Base-by-base conservation (phyloP, 2,888 invertebrate species). In the Dione vanillae region DNA sequence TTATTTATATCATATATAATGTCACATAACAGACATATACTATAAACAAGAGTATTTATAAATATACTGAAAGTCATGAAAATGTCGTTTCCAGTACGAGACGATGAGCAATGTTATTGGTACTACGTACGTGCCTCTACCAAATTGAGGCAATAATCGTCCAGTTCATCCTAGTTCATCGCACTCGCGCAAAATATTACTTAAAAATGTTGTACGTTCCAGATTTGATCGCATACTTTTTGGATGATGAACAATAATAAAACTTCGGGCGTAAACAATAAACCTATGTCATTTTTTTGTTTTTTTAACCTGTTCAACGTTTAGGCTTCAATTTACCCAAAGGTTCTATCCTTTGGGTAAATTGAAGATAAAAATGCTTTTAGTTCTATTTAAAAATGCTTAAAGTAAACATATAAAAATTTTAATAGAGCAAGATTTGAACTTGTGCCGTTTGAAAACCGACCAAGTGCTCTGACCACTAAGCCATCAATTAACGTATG, bases 111-210 rank as follows among this genome's bases (percentile, higher is more conserved):
- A 61, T 45, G 45, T 35, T 61, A 35, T 45, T 45, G 16, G 45
- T 61, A 27, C 27, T 27, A 27, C n/a, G 43, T 61, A 61, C 45
- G 61, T 61, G 45, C 45, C 45, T 43, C 49, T 47, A 49, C 64
- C 47, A 37, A 49, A 47, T 64, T 64, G 40, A 49, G 64, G 64
- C 49, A 64, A 64, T 64, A 51, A 64, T 64, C 64, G 64, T 37
- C 64, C 37, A 64, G 35, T 47, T 47, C 49, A 37, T 56, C 37
- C 37, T 56, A 47, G 64, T 64, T 64, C 64, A 64, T 51, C 37
- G 49, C 49, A 49, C 64, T 14, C 64, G 47, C 19, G 37, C 16
- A 19, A 64, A 64, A 47, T 19, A 20, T 40, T 12, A 19, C 20
- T 41, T 59, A 20, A 14, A 35, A 45, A 61, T 11, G 45, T 61